A percentile compares a stretch with the other conserved stretches of the same genome.
Conservation (phyloP, 2,888 invertebrate genomes). For the Acleris emargana region DNA sequence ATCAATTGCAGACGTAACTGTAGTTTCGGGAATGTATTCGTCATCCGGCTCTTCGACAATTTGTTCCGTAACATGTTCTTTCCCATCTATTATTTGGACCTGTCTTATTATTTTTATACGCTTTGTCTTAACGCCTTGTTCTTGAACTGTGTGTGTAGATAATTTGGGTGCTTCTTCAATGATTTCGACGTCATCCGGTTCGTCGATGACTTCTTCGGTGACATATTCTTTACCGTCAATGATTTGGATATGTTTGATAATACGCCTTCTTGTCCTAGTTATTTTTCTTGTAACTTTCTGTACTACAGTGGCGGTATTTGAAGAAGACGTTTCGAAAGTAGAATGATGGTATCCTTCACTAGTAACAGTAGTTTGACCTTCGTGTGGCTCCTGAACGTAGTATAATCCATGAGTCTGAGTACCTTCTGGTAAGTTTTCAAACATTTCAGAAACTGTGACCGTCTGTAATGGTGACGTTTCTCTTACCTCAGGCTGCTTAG, state of each 20-base stretch:
- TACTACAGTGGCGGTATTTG: slow-evolving; percentile 85
- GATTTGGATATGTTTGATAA: slow-evolving; percentile 89
- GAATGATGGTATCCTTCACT: slow-evolving; percentile 55
- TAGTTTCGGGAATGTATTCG: slow-evolving; percentile 58
- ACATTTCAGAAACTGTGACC: slow-evolving; percentile 48
- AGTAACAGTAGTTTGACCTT: slow-evolving; percentile 42
- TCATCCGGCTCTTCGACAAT: slow-evolving; percentile 61
- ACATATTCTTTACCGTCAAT: slow-evolving; percentile 93
- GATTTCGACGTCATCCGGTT: slow-evolving; percentile 90
- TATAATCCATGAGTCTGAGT: slow-evolving; percentile 44
- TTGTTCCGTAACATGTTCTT: slow-evolving; percentile 45
- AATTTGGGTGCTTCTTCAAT: slow-evolving; percentile 85
- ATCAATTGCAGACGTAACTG: slow-evolving; percentile 58
- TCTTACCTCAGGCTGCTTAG: slow-evolving; percentile 39
- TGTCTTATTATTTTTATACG: slow-evolving; percentile 59
- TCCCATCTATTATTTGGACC: slow-evolving; percentile 44
- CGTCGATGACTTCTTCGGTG: slow-evolving; percentile 92
- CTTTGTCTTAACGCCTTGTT: slow-evolving; percentile 63
- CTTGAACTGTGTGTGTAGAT: slow-evolving; percentile 53
- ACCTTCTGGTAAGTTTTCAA: slow-evolving; percentile 46
- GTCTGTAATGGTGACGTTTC: slow-evolving; percentile 49
- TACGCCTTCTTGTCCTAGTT: slow-evolving; percentile 88
- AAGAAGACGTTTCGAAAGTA: slow-evolving; percentile 49
- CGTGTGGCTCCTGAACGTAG: slow-evolving; percentile 56
- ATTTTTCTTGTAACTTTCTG: slow-evolving; percentile 91